Percentiles rank a stretch among this genome's conserved stretches.
phyloP scores from a whole-genome alignment of 2,888 invertebrate genomes.

The Alloscopus bannaensis region DNA sequence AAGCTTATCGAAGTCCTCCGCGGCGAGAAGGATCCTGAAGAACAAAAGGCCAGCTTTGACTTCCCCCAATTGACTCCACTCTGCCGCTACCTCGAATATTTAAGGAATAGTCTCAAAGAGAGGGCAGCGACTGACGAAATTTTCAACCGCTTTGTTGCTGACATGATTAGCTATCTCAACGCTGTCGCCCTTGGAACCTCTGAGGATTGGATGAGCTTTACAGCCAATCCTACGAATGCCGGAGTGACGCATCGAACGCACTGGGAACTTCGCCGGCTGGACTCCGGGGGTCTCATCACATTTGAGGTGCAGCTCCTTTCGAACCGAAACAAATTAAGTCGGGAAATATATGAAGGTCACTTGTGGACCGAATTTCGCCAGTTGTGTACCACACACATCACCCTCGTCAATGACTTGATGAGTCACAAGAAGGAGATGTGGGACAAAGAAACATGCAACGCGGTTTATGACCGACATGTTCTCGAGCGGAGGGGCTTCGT shows the following conservation, averaged over 20 bases:
- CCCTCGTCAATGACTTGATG: neutral
- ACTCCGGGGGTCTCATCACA: neutral
- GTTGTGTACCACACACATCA: neutral
- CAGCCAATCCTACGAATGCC: neutral
- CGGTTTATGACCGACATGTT: neutral
- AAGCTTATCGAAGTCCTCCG: neutral
- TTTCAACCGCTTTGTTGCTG: neutral
- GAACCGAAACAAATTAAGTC: neutral
- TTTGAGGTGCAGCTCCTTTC: neutral
- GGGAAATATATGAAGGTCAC: neutral
- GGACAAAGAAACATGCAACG: neutral
- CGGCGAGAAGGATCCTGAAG: neutral
- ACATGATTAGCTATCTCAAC: neutral
- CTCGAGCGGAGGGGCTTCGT: neutral
- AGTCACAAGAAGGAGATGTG: neutral
- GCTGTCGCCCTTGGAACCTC: neutral
- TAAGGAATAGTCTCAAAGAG: neutral
- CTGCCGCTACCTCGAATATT: neutral
- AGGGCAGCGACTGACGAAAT: neutral
- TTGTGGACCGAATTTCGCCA: neutral
- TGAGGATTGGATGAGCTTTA: neutral
- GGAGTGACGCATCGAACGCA: neutral
- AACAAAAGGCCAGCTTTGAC: neutral
- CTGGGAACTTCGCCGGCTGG: conserved; percentile 1
- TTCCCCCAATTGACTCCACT: neutral